Evolutionary conservation across 2,888 invertebrate species (phyloP), one percentile per base, ranked within the genome.

Genomic region (Halictus ligatus): DNA sequence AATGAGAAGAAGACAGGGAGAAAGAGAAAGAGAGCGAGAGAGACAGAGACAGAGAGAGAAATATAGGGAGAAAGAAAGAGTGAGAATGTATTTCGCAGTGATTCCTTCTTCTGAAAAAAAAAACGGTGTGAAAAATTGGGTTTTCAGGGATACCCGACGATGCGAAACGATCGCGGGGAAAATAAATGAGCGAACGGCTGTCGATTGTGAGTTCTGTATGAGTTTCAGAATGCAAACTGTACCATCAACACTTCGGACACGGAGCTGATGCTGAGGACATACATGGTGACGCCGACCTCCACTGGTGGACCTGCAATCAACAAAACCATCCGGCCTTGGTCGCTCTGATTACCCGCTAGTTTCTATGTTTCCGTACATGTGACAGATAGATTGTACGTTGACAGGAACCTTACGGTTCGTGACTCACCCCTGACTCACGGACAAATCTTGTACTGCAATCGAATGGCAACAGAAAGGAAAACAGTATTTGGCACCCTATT

Each of bases 211-310:
- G 94, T 95, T 95, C 85, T 94, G 94, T 91, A 90, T 90, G 93
- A 92, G 89, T 91, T 87, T 86, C 88, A 85, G 87, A 92, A 92
- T 92, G 91, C 86, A 92, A 92, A 95, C 95, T 95, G 95, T 98
- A 99, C 99, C 99, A 99, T 99, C 97, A 98, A 98, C 96, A 99
- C 99, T 97, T 99, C 99, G 96, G 98, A 99, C 96, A 99, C 98
- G 96, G 98, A 98, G 97, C 98, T 98, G 97, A 99, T 99, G 97
- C 98, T 98, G 96, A 99, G 98, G 96, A 99, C 98, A 97, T 98
- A 98, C 98, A 99, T 98, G 96, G 99, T 99, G 96, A 99, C 98
- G 96, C 98, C 98, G 96, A 99, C 99, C 96, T 98, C 98, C 96
- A 99, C 99, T 95, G 99, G 98, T 96, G 98, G 98, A 97, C 98